Conservation (phyloP, 2,113 vertebrate genomes). For the Perca schrenkii region DNA sequence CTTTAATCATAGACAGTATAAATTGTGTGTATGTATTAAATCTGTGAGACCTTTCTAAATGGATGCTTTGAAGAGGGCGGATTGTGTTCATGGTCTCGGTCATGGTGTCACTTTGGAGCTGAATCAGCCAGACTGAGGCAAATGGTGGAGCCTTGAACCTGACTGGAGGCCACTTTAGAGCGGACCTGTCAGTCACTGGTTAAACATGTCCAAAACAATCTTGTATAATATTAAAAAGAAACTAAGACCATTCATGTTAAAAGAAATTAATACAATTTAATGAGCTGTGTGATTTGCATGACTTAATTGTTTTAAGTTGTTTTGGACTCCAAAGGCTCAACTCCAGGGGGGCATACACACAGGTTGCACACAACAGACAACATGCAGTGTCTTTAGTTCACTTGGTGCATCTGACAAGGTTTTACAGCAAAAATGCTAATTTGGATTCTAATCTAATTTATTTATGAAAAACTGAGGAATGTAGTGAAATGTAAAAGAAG, state of each 20-base stretch:
- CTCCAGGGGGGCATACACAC: not conserved
- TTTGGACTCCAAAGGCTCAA: not conserved
- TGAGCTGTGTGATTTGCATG: constrained; percentile 4
- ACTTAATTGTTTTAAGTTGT: not conserved
- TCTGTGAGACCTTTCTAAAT: not conserved
- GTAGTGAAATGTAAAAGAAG: not conserved
- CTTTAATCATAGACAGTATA: not conserved
- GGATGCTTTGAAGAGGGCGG: not conserved
- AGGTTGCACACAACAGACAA: not conserved
- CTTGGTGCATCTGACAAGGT: not conserved
- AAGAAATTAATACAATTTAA: not conserved
- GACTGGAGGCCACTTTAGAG: not conserved
- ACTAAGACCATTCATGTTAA: not conserved
- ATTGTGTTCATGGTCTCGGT: not conserved
- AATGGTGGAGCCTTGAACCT: too few species aligned
- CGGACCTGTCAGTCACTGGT: not conserved
- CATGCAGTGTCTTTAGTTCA: not conserved
- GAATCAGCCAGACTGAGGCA: not conserved
- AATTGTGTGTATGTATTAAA: not conserved
- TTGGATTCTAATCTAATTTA: not conserved
- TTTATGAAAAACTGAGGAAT: not conserved
- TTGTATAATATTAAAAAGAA: not conserved
- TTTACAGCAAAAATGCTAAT: not conserved
- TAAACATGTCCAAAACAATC: not conserved
- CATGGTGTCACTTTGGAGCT: not conserved